These are phyloP conservation scores for Aricia artaxerxes DNA, from an alignment of 2,888 invertebrate genomes.

Conservation along the genomic window DNA sequence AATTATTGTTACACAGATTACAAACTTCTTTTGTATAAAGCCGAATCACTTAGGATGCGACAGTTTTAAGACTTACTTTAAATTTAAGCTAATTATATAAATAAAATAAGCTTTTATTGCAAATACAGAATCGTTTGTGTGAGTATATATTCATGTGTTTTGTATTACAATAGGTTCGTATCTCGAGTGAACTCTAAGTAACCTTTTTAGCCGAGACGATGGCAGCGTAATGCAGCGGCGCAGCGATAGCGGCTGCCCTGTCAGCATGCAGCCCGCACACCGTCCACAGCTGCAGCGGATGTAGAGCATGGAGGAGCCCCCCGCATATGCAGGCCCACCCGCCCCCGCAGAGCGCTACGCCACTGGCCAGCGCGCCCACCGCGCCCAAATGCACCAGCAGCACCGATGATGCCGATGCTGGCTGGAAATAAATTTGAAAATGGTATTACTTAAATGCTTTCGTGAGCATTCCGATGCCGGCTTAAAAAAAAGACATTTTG, in stretches of 20 bases:
- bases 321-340: constrained; percentile 83
- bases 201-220: constrained; percentile 87
- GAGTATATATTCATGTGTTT: too few relatives aligned
- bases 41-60: too few relatives aligned
- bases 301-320: constrained; percentile 84
- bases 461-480: too few relatives aligned
- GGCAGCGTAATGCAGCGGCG: constrained; percentile 89
- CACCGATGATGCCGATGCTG: constrained; percentile 85
- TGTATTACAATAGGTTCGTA: too few relatives aligned
- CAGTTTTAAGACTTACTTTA: too few relatives aligned
- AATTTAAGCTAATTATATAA: too few relatives aligned
- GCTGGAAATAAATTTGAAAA: constrained; percentile 59
- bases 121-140: too few relatives aligned
- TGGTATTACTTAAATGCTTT: not conserved
- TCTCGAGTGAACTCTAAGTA: constrained; percentile 23
- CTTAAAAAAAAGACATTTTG: too few relatives aligned
- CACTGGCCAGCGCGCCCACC: constrained; percentile 84
- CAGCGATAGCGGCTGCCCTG: constrained; percentile 89
- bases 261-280: constrained; percentile 90
- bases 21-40: too few relatives aligned
- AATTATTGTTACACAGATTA: too few relatives aligned
- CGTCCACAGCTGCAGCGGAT: constrained; percentile 89
- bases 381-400: constrained; percentile 86
- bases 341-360: constrained; percentile 85
- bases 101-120: too few relatives aligned